A percentile compares a stretch with the other conserved stretches of the same genome.
These are phyloP conservation scores for Neodiprion lecontei DNA, from an alignment of 1,140 invertebrate species.

Conservation along the genomic window DNA sequence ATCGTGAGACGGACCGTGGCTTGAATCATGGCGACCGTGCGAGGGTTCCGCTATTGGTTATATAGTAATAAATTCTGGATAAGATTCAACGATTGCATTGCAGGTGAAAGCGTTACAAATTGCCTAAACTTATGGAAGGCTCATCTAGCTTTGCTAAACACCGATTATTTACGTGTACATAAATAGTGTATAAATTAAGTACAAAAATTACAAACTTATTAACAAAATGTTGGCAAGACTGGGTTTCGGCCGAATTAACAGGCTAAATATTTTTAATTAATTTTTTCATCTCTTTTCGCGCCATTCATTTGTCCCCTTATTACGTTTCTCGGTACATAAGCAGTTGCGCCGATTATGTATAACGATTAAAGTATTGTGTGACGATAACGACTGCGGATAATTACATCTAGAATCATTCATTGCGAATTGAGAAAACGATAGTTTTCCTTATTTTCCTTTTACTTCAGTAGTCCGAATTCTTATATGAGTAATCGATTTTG, in stretches of 20 bases:
- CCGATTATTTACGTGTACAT: slow-evolving; percentile 45
- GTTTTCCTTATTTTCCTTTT: background rate
- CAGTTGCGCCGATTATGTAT: background rate
- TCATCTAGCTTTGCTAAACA: slow-evolving; percentile 49
- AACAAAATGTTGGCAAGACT: slow-evolving; percentile 62
- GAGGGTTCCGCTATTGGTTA: background rate
- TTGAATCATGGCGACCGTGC: background rate
- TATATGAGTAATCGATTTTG: background rate
- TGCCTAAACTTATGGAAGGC: slow-evolving; percentile 52
- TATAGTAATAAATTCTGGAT: background rate
- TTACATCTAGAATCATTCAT: background rate
- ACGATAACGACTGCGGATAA: background rate
- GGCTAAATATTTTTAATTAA: background rate
- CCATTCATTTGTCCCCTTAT: background rate
- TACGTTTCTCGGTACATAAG: background rate
- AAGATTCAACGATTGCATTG: slow-evolving; percentile 29
- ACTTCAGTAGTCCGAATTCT: background rate
- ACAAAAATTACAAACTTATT: slow-evolving; percentile 64
- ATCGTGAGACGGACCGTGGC: too few relatives aligned
- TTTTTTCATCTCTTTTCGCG: slow-evolving; percentile 16
- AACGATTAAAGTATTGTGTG: background rate
- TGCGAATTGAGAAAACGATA: background rate
- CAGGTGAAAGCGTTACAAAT: slow-evolving; percentile 34
- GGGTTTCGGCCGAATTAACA: slow-evolving; percentile 37
- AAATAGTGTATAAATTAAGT: slow-evolving; percentile 62